Conservation (phyloP, 2,113 vertebrate genomes). For the Heterochromis multidens region DNA sequence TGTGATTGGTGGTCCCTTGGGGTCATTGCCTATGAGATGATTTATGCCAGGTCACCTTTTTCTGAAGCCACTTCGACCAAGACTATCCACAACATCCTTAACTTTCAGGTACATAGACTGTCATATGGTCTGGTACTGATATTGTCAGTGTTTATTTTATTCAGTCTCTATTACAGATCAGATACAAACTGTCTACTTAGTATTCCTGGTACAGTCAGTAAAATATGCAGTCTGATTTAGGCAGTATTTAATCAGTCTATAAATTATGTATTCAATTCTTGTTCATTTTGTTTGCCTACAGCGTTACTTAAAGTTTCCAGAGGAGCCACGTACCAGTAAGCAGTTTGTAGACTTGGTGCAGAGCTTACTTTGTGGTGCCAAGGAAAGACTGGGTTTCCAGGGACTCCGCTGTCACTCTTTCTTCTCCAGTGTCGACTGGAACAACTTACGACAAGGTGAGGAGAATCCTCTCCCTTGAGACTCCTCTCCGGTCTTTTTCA, state of each 20-base stretch:
- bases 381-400: slow-evolving; percentile 86
- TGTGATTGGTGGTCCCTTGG: slow-evolving; percentile 99
- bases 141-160: background rate
- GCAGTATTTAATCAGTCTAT: background rate
- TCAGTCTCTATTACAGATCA: background rate
- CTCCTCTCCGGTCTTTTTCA: background rate
- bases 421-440: slow-evolving; percentile 89
- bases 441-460: slow-evolving; percentile 86
- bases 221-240: background rate
- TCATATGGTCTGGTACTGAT: background rate
- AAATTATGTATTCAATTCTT: background rate
- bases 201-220: background rate
- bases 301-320: slow-evolving; percentile 90
- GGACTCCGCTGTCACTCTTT: slow-evolving; percentile 91
- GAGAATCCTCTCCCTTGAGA: background rate
- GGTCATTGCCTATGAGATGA: slow-evolving; percentile 93
- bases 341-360: slow-evolving; percentile 89
- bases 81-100: slow-evolving; percentile 92
- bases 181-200: background rate
- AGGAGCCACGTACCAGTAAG: slow-evolving; percentile 82
- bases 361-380: slow-evolving; percentile 85
- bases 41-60: slow-evolving; percentile 88
- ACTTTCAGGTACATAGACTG: slow-evolving; percentile 84
- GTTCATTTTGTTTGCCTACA: slow-evolving; percentile 20
- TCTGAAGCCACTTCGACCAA: slow-evolving; percentile 84